Conservation (phyloP, 2,113 vertebrate species). For the Silurus glanis region DNA sequence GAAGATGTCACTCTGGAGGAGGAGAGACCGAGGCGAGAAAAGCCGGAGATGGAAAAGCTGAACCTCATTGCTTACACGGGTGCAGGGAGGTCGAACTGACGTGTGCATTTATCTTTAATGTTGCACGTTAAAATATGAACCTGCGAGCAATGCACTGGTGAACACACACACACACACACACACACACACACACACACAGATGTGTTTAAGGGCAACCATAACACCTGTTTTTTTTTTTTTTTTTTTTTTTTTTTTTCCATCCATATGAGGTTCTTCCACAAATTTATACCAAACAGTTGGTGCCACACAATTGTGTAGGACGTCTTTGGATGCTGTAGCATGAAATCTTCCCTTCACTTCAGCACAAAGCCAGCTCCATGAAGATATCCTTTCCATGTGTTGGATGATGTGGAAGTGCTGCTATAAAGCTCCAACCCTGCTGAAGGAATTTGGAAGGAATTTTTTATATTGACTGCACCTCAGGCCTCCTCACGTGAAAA, state of each 20-base stretch:
- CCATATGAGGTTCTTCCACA: not conserved
- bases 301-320: not conserved
- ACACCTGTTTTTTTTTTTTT: no score
- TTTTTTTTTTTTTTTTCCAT: no score
- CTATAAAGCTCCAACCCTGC: no score
- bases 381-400: not conserved
- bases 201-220: not conserved
- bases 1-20: slow-evolving; percentile 17
- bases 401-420: not conserved
- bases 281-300: not conserved
- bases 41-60: slow-evolving; percentile 38
- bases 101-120: slow-evolving; percentile 52
- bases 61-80: slow-evolving; percentile 48
- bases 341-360: not conserved
- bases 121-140: slow-evolving; percentile 44
- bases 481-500: no score
- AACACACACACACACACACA: slow-evolving; percentile 5
- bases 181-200: not conserved
- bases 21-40: slow-evolving; percentile 41
- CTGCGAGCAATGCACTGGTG: slow-evolving; percentile 25
- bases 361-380: not conserved
- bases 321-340: not conserved
- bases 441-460: no score
- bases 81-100: slow-evolving; percentile 51
- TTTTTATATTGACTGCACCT: no score